Evolutionary conservation across 1,140 invertebrate genomes (phyloP).

Genomic region (Drosophila eugracilis): DNA sequence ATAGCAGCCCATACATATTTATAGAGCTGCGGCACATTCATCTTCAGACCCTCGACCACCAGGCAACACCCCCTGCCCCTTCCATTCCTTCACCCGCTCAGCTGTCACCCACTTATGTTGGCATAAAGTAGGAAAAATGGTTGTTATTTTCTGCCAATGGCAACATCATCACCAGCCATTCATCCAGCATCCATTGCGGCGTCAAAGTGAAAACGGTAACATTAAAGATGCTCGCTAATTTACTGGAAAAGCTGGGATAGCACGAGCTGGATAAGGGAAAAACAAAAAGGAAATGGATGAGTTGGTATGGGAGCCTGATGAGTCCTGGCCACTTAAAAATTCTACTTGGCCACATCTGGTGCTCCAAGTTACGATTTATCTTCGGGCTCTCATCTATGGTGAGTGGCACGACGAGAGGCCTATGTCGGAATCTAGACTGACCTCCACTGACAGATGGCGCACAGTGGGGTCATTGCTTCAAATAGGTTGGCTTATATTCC

Average conservation of each 20-base stretch:
- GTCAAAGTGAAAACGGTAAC: constrained; percentile 58
- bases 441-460: constrained; percentile 21
- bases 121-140: constrained; percentile 79
- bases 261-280: not conserved
- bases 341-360: constrained; percentile 69
- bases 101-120: constrained; percentile 77
- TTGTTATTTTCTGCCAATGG: constrained; percentile 63
- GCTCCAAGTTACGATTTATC: constrained; percentile 45
- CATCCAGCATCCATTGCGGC: constrained; percentile 43
- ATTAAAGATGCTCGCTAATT: constrained; percentile 68
- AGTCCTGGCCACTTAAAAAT: constrained; percentile 63
- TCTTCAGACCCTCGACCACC: constrained; percentile 65
- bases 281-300: constrained; percentile 2
- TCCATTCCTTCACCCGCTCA: constrained; percentile 26
- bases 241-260: constrained; percentile 1
- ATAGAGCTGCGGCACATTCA: constrained; percentile 83
- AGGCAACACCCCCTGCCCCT: constrained; percentile 2
- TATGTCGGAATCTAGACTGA: constrained; percentile 17
- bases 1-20: constrained; percentile 84
- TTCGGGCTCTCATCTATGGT: constrained; percentile 3
- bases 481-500: not conserved
- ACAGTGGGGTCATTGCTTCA: constrained; percentile 5
- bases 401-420: not conserved
- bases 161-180: constrained; percentile 62
- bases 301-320: constrained; percentile 14